Conservation (phyloP, 2,113 vertebrate species). For the Prochilodus magdalenae region DNA sequence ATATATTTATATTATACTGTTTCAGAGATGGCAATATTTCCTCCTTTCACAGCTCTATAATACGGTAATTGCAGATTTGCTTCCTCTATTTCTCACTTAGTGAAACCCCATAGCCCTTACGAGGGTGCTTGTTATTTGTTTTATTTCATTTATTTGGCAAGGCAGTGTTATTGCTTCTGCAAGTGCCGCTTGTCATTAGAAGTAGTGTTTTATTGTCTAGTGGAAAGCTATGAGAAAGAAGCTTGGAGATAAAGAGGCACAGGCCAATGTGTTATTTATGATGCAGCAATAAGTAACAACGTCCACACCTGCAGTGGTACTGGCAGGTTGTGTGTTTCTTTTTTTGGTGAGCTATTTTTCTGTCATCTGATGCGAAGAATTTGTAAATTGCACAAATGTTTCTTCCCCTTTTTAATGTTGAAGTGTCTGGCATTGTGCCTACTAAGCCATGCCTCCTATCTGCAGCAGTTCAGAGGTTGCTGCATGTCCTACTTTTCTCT, state of each 20-base stretch:
- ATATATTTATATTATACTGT: no score
- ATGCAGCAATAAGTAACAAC: constrained; percentile 15
- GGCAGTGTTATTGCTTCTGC: constrained; percentile 55
- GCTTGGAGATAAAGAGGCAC: constrained; percentile 57
- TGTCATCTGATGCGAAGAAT: constrained; percentile 18
- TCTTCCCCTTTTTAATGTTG: neutral
- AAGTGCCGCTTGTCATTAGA: constrained; percentile 66
- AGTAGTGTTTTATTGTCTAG: constrained; percentile 66
- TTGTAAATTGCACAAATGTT: constrained; percentile 25
- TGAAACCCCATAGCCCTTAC: constrained; percentile 51
- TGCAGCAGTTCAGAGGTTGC: constrained; percentile 28
- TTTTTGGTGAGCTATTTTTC: neutral
- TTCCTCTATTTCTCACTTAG: constrained; percentile 51
- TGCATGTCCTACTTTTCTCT: constrained; percentile 9
- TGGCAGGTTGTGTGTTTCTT: neutral
- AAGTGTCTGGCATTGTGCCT: neutral
- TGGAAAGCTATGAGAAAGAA: constrained; percentile 60
- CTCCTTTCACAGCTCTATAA: constrained; percentile 50
- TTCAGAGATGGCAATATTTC: constrained; percentile 40
- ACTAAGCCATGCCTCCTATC: constrained; percentile 2
- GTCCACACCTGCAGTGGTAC: constrained; percentile 1
- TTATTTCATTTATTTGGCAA: constrained; percentile 48
- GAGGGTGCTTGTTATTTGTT: constrained; percentile 48
- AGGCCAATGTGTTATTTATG: constrained; percentile 59
- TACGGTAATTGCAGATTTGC: constrained; percentile 53